Base-by-base conservation (phyloP, 2,888 invertebrate species). In the Orthosia gothica region DNA sequence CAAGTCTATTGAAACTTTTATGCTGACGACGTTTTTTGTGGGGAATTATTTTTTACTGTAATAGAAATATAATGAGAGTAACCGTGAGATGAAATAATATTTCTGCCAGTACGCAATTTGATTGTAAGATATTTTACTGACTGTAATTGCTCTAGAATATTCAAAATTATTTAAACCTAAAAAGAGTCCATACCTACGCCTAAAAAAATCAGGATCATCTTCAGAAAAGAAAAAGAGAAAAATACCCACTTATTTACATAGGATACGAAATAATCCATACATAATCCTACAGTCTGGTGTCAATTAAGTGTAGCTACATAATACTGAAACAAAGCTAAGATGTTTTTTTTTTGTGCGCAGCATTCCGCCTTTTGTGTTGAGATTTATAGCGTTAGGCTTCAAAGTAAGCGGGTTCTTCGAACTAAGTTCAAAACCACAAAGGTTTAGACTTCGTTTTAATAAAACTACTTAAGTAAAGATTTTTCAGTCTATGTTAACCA, bases 1-100 rank as follows among this genome's bases (percentile, higher is more conserved):
- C 23, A 61, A 64, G 78, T 52, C 79, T 78, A 79, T 87, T 85
- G 72, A 86, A 85, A 77, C 40, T 70, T 79, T 84, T 81, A 70
- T 81, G 72, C 68, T 63, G 74, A 73, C 70, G 59, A 49, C 64
- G 68, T 74, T 81, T 83, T 85, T 68, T 52, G 70, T 18, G 67
- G 40, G 64, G 52, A 61, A 76, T 75, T 55, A 59, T 74, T 80
- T 74, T 73, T 65, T 54, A 0, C 18, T 20, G 65, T 67, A 59
- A 83, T 68, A 59, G n/a, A 76, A 76, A 68, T 79, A 66, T n/a
- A 67, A 70, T 76, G 45, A 58, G n/a, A 62, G 70, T 32, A 45
- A 69, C 59, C 26, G 55, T 50, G 45, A 63, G 16, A n/a, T 52
- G 40, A 58, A 49, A 54, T 32, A 13, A 26, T n/a, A 45, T n/a